Evolutionary conservation across 1,140 invertebrate species (phyloP).

Genomic region (Pectinophora gossypiella): DNA sequence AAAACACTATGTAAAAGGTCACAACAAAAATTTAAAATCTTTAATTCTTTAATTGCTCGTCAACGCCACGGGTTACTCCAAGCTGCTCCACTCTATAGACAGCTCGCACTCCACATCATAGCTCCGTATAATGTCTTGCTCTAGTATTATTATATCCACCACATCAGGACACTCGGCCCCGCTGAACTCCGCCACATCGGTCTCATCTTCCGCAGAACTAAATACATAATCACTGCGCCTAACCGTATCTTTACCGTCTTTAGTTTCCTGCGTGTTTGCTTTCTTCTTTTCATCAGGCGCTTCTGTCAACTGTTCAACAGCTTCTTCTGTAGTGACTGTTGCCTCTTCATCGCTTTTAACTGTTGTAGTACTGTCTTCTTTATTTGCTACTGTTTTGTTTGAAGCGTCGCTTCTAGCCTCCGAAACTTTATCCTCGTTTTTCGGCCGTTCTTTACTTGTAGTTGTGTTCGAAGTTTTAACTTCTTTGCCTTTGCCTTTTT

Average conservation of each 20-base stretch:
- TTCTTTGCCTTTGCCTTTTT: slow-evolving; percentile 9
- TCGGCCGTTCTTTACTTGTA: slow-evolving; percentile 1
- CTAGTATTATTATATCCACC: slow-evolving; percentile 35
- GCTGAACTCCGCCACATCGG: slow-evolving; percentile 38
- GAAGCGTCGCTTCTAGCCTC: background rate
- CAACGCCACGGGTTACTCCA: too few species aligned
- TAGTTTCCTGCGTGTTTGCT: too few species aligned
- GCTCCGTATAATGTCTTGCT: slow-evolving; percentile 37
- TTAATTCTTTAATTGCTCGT: too few species aligned
- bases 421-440: too few species aligned
- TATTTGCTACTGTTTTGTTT: too few species aligned
- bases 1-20: too few species aligned
- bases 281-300: too few species aligned
- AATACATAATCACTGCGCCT: slow-evolving; percentile 46
- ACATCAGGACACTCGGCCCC: slow-evolving; percentile 27
- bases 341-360: background rate
- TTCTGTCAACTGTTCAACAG: slow-evolving; percentile 3
- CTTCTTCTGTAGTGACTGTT: background rate
- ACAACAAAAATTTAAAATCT: too few species aligned
- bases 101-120: slow-evolving; percentile 49
- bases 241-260: too few species aligned
- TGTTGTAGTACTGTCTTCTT: background rate
- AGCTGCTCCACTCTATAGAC: slow-evolving; percentile 43
- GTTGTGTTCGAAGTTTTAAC: background rate
- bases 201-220: slow-evolving; percentile 53